phyloP scores from a whole-genome alignment of 2,888 invertebrate species.

The Spatulosminthurus flaviceps region DNA sequence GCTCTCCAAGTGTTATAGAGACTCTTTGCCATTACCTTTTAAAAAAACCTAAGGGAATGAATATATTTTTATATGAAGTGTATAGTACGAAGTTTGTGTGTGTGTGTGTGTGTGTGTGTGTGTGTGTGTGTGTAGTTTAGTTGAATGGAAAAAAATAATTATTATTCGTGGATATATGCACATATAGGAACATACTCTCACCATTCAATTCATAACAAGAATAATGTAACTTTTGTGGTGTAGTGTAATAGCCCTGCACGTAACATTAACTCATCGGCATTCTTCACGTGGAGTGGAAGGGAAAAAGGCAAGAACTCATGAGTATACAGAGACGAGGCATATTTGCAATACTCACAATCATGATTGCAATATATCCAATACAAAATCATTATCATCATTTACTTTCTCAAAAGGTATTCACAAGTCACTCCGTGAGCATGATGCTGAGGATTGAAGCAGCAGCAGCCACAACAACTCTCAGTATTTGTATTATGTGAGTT shows the following conservation, averaged over 20 bases:
- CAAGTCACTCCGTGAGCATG: neutral
- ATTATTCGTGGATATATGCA: too few species aligned
- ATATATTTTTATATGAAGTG: too few species aligned
- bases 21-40: too few species aligned
- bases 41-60: too few species aligned
- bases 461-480: too few species aligned
- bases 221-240: neutral
- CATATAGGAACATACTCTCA: too few species aligned
- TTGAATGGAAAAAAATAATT: neutral
- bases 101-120: too few species aligned
- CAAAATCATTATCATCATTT: neutral
- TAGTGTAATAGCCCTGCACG: neutral
- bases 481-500: too few species aligned
- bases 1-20: too few species aligned
- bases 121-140: too few species aligned
- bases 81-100: too few species aligned
- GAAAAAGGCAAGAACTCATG: neutral
- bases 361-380: neutral
- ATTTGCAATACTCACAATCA: neutral
- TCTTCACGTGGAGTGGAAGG: neutral
- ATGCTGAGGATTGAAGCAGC: too few species aligned
- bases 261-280: slow-evolving; percentile 1
- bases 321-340: neutral
- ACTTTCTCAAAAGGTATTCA: neutral
- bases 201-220: neutral